Conservation (phyloP, 2,113 vertebrate species). For the Seriola rivoliana region DNA sequence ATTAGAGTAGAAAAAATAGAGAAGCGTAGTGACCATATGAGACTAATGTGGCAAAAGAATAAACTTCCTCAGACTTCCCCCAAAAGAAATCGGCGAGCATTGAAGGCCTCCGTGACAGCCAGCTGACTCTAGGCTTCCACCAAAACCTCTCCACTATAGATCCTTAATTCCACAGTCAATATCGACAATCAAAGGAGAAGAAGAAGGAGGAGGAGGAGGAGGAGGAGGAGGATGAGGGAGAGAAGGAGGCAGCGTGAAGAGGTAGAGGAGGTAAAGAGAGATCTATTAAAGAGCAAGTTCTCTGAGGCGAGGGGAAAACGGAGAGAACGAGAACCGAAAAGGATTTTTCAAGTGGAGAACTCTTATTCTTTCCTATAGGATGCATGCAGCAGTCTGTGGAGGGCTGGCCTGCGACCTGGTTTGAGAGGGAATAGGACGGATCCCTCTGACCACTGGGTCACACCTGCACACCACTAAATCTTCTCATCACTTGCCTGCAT, state of each 20-base stretch:
- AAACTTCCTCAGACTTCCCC: conserved; percentile 59
- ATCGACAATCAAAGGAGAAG: conserved; percentile 49
- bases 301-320: conserved; percentile 18
- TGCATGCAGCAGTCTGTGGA: too few relatives aligned
- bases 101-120: conserved; percentile 81
- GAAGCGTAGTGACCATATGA: conserved; percentile 41
- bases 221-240: conserved; percentile 23
- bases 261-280: conserved; percentile 22
- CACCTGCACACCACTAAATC: background rate
- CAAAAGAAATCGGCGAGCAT: conserved; percentile 65
- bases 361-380: background rate
- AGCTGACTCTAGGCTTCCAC: conserved; percentile 85
- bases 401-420: conserved; percentile 62
- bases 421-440: background rate
- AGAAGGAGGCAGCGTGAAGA: conserved; percentile 1
- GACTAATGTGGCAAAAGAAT: conserved; percentile 68
- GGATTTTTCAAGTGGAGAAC: background rate
- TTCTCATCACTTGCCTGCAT: too few relatives aligned
- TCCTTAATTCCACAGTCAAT: conserved; percentile 74
- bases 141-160: conserved; percentile 73
- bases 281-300: conserved; percentile 50
- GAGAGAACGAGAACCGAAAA: too few relatives aligned
- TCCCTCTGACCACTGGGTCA: background rate
- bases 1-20: conserved; percentile 24
- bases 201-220: conserved; percentile 11